Evolutionary conservation across 2,888 invertebrate genomes (phyloP).

Genomic region (Rhagonycha lutea): DNA sequence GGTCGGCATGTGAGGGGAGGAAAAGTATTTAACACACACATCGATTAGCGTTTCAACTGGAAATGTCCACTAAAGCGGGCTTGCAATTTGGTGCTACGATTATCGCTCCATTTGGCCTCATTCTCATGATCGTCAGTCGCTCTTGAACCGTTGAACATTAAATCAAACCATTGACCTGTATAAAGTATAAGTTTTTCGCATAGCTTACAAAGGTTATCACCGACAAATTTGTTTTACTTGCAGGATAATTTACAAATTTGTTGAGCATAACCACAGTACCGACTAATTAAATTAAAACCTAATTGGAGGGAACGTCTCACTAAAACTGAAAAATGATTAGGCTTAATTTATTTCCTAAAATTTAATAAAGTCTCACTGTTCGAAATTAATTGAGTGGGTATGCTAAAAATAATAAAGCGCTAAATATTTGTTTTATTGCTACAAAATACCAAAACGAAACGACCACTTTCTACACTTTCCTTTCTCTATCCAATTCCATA

Average conservation of each 20-base stretch:
- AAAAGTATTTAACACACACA: constrained; percentile 46
- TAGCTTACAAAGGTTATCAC: neutral
- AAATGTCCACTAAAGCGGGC: constrained; percentile 49
- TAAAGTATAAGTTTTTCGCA: neutral
- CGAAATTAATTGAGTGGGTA: neutral
- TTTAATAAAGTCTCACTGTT: neutral
- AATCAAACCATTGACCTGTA: constrained; percentile 32
- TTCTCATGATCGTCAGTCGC: constrained; percentile 41
- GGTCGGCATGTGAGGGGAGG: constrained; percentile 31
- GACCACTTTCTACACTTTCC: too few relatives aligned
- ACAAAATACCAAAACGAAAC: too few relatives aligned
- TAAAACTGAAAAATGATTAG: neutral
- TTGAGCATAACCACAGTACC: neutral
- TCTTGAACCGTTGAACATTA: constrained; percentile 35
- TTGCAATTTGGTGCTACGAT: constrained; percentile 43
- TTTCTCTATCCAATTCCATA: too few relatives aligned
- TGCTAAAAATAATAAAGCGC: neutral
- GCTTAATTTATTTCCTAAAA: neutral
- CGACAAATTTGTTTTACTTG: neutral
- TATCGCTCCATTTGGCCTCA: constrained; percentile 48
- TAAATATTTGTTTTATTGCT: neutral
- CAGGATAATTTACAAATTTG: neutral
- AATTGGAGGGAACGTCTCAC: neutral
- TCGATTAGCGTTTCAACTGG: constrained; percentile 53
- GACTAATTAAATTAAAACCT: neutral